phyloP scores from a whole-genome alignment of 2,888 invertebrate species.

The Ectropis crepuscularia region DNA sequence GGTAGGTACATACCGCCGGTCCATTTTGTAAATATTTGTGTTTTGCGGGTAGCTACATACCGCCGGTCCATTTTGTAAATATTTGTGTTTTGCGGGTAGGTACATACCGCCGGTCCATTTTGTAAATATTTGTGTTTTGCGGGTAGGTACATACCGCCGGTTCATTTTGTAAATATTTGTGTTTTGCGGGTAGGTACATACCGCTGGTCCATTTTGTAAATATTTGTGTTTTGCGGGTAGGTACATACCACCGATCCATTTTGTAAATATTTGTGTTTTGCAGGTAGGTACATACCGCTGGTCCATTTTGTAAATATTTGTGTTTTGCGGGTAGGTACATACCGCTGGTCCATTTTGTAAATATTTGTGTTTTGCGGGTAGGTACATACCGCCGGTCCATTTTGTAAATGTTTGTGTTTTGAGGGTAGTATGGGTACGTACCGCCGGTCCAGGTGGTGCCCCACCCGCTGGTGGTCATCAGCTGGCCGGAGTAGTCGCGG shows the following conservation, averaged over 20 bases:
- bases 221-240: background rate
- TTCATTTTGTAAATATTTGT: slow-evolving; percentile 53
- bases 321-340: background rate
- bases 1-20: slow-evolving; percentile 47
- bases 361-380: background rate
- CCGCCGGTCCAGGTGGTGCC: slow-evolving; percentile 65
- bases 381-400: slow-evolving; percentile 57
- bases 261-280: no score
- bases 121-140: no score
- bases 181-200: slow-evolving; percentile 24
- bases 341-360: slow-evolving; percentile 64
- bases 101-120: slow-evolving; percentile 59
- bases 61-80: slow-evolving; percentile 59
- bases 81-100: background rate
- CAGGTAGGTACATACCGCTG: slow-evolving; percentile 39
- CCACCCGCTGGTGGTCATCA: slow-evolving; percentile 67
- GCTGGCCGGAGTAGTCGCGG: slow-evolving; percentile 54
- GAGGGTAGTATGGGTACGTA: slow-evolving; percentile 25
- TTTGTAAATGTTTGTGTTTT: no score
- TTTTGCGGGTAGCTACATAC: slow-evolving; percentile 35
- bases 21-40: slow-evolving; percentile 49
- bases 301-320: slow-evolving; percentile 56
- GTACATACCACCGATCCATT: slow-evolving; percentile 58
- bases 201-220: slow-evolving; percentile 61
- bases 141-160: slow-evolving; percentile 44